Conservation (phyloP, 2,113 vertebrate species). For the Microcebus tavaratra region DNA sequence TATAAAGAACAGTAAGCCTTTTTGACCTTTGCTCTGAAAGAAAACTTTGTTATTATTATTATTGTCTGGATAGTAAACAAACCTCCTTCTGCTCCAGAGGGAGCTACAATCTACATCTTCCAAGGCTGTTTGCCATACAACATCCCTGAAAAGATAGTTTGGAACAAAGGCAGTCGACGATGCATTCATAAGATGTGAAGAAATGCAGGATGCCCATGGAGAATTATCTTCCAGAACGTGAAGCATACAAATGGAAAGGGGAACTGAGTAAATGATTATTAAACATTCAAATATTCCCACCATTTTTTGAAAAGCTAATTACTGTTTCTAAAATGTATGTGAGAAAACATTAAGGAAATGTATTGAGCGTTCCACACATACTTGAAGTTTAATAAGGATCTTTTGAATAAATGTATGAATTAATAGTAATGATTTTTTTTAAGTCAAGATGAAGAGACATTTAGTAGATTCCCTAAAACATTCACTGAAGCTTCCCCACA, state of each 20-base stretch:
- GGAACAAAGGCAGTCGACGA: background rate
- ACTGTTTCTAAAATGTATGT: background rate
- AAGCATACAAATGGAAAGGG: background rate
- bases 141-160: background rate
- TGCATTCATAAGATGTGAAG: background rate
- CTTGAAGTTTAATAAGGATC: background rate
- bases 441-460: background rate
- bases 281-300: background rate
- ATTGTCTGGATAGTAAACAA: background rate
- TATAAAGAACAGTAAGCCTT: background rate
- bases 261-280: background rate
- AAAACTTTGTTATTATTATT: background rate
- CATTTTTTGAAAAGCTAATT: constrained; percentile 14
- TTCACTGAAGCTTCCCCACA: background rate
- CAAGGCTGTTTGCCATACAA: background rate
- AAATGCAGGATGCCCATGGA: background rate
- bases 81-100: background rate
- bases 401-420: constrained; percentile 28
- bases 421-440: background rate
- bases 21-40: background rate
- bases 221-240: background rate
- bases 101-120: background rate
- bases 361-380: background rate
- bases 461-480: background rate
- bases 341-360: background rate